Evolutionary conservation across 2,797 vertebrate species (phyloP).

Genomic region (Brachyrhaphis roseni): DNA sequence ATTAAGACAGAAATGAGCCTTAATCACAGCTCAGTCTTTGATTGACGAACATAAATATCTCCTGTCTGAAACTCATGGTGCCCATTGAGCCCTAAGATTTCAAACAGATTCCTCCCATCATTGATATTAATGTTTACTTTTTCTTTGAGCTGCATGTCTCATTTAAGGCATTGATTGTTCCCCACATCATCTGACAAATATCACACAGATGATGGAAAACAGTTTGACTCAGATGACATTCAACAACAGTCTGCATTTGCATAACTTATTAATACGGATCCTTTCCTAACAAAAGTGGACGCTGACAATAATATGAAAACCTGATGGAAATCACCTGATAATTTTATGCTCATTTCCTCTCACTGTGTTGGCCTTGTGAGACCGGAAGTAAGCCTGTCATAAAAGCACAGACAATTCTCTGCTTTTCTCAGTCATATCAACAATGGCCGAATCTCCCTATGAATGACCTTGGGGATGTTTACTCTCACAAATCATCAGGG

Average conservation of each 20-base stretch:
- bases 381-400: conserved; percentile 38
- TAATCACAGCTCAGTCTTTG: conserved; percentile 81
- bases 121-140: conserved; percentile 35
- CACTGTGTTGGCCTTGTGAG: conserved; percentile 38
- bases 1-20: conserved; percentile 83
- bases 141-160: conserved; percentile 15
- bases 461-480: conserved; percentile 71
- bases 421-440: conserved; percentile 55
- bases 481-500: conserved; percentile 54
- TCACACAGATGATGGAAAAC: conserved; percentile 31
- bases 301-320: conserved; percentile 51
- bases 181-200: background rate
- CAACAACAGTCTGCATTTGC: conserved; percentile 78
- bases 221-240: conserved; percentile 68
- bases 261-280: conserved; percentile 66
- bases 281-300: conserved; percentile 45
- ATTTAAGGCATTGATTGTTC: conserved; percentile 9
- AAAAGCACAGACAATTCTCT: conserved; percentile 53
- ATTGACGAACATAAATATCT: conserved; percentile 82
- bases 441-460: conserved; percentile 77
- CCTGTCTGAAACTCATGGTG: conserved; percentile 62
- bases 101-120: conserved; percentile 41
- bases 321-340: conserved; percentile 55
- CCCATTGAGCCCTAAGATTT: conserved; percentile 45
- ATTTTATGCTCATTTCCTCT: conserved; percentile 56